These are phyloP conservation scores for Calliphora vomitoria DNA, from an alignment of 2,888 invertebrate species.

Conservation along the genomic window DNA sequence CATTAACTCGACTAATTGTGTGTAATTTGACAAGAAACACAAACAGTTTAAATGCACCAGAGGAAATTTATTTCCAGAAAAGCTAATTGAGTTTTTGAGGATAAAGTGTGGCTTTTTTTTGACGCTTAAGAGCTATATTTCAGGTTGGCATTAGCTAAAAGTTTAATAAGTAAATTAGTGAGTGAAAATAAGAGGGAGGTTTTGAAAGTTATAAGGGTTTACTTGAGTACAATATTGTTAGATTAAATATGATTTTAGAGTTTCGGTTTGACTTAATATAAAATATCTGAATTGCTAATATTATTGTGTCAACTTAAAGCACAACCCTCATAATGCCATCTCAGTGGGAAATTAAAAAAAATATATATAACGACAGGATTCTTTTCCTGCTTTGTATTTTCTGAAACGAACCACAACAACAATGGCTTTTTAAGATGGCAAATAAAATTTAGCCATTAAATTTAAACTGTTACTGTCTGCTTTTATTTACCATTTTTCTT, in stretches of 20 bases:
- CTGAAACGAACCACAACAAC: background rate
- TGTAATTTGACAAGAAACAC: slow-evolving; percentile 9
- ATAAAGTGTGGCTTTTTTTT: background rate
- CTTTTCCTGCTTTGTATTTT: background rate
- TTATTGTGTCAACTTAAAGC: too few relatives aligned
- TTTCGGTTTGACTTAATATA: too few relatives aligned
- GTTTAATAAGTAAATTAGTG: too few relatives aligned
- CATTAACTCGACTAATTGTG: slow-evolving; percentile 11
- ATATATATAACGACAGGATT: background rate
- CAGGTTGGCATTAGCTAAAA: too few relatives aligned
- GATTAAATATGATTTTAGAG: too few relatives aligned
- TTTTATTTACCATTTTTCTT: too few relatives aligned
- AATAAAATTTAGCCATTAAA: slow-evolving; percentile 20
- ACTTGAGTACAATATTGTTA: too few relatives aligned
- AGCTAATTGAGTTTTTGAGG: background rate
- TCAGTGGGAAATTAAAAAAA: background rate
- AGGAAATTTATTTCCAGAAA: slow-evolving; percentile 11
- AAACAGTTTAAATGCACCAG: background rate
- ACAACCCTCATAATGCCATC: too few relatives aligned
- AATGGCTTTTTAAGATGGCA: slow-evolving; percentile 1
- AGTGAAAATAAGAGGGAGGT: too few relatives aligned
- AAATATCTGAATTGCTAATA: too few relatives aligned
- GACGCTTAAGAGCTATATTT: too few relatives aligned
- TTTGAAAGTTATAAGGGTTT: too few relatives aligned
- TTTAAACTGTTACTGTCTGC: background rate